Percentiles rank a stretch among this genome's conserved stretches.
phyloP scores from a whole-genome alignment of 1,140 invertebrate genomes.

The Himalopsyche phryganea region DNA sequence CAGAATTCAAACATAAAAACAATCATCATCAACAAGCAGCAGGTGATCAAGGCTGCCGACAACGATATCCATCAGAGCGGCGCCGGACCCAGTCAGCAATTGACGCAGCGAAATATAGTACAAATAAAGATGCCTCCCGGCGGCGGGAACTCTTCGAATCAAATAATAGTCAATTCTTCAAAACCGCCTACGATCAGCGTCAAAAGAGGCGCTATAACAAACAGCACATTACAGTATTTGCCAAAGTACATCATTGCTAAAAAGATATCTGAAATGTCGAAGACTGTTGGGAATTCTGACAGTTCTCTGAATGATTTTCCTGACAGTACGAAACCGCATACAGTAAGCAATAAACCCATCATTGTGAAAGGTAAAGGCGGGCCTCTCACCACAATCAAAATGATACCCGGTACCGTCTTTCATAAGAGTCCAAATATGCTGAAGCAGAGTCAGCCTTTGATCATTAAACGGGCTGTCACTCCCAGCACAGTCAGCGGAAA shows the following conservation, averaged over 20 bases:
- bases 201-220: constrained; percentile 7
- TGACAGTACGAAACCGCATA: neutral
- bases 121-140: constrained; percentile 18
- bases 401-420: constrained; percentile 25
- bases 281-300: neutral
- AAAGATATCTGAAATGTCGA: constrained; percentile 4
- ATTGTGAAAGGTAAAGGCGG: constrained; percentile 27
- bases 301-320: neutral
- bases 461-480: constrained; percentile 25
- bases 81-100: no score
- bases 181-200: constrained; percentile 7
- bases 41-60: constrained; percentile 6
- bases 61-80: no score
- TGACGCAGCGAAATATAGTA: constrained; percentile 12
- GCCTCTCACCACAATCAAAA: constrained; percentile 20
- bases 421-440: constrained; percentile 22
- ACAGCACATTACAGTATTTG: constrained; percentile 21
- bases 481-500: constrained; percentile 4
- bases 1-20: constrained; percentile 19
- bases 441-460: constrained; percentile 10
- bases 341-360: constrained; percentile 20
- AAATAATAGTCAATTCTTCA: neutral
- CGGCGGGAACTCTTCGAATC: constrained; percentile 4
- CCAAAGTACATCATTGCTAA: constrained; percentile 29
- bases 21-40: constrained; percentile 31